Percentiles rank a stretch among this genome's conserved stretches.
Conservation (phyloP, 1,140 invertebrate genomes). For the Macrobrachium nipponense region DNA sequence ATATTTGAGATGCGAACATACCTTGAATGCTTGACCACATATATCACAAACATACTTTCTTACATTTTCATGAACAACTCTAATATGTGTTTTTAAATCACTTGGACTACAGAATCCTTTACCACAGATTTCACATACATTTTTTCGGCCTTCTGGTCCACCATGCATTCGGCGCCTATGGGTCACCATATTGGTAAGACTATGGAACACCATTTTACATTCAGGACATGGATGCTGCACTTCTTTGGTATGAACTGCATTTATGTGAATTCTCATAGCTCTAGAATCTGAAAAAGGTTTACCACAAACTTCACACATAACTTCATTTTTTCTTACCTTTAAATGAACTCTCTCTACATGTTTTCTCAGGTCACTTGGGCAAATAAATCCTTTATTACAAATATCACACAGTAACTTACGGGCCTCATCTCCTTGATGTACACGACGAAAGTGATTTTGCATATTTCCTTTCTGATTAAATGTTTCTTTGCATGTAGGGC, state of each 20-base stretch:
- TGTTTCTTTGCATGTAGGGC: conserved; percentile 49
- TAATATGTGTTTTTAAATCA: conserved; percentile 64
- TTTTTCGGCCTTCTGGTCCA: conserved; percentile 44
- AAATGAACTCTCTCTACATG: conserved; percentile 58
- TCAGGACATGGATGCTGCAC: conserved; percentile 66
- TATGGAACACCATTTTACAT: conserved; percentile 64
- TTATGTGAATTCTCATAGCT: conserved; percentile 58
- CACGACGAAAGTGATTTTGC: conserved; percentile 54
- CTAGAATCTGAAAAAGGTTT: conserved; percentile 56
- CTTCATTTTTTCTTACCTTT: conserved; percentile 56
- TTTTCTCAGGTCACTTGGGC: conserved; percentile 52
- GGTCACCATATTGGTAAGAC: conserved; percentile 56
- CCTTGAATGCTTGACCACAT: conserved; percentile 62
- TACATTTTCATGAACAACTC: conserved; percentile 63
- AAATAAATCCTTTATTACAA: conserved; percentile 55
- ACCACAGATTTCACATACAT: conserved; percentile 60
- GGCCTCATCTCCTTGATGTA: conserved; percentile 54
- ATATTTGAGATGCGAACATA: conserved; percentile 60
- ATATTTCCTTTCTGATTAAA: conserved; percentile 59
- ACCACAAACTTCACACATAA: conserved; percentile 58
- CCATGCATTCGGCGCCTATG: conserved; percentile 56
- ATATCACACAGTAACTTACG: conserved; percentile 54
- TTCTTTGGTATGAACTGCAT: conserved; percentile 66
- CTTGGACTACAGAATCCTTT: conserved; percentile 62
- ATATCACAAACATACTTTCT: conserved; percentile 65